Evolutionary conservation across 2,113 vertebrate genomes (phyloP).

Genomic region (Deroptyus accipitrinus): DNA sequence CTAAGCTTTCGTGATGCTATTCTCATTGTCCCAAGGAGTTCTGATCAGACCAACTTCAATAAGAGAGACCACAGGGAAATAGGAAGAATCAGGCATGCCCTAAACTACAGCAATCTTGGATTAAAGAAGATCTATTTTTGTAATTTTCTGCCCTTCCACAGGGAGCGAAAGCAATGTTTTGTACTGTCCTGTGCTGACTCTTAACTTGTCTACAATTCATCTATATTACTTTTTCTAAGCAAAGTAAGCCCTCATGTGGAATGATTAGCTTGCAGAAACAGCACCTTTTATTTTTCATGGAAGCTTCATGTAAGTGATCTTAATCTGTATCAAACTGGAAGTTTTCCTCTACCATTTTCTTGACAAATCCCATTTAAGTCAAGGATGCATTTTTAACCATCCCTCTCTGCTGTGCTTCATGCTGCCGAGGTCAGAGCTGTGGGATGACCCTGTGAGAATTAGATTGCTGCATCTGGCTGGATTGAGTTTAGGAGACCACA

Average conservation of each 20-base stretch:
- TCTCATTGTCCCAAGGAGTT: constrained; percentile 21
- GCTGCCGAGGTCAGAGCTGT: constrained; percentile 49
- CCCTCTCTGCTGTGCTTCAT: background rate
- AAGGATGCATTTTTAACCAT: background rate
- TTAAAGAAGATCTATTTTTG: constrained; percentile 60
- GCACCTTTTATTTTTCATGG: background rate
- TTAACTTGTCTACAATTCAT: background rate
- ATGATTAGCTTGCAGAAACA: constrained; percentile 21
- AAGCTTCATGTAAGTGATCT: background rate
- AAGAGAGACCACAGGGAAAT: background rate
- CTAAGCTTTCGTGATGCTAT: constrained; percentile 42
- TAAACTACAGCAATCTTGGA: constrained; percentile 27
- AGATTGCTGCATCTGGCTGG: background rate
- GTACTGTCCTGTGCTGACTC: constrained; percentile 40
- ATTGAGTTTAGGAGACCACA: background rate
- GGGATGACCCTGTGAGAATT: constrained; percentile 2
- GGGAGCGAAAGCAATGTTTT: constrained; percentile 5
- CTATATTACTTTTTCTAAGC: constrained; percentile 19
- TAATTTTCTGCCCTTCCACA: constrained; percentile 18
- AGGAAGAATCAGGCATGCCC: constrained; percentile 29
- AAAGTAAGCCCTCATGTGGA: background rate
- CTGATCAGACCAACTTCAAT: constrained; percentile 16
- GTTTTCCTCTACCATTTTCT: background rate
- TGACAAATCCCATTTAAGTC: constrained; percentile 17
- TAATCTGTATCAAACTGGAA: constrained; percentile 52